Evolutionary conservation across 2,113 vertebrate species (phyloP).

Genomic region (Bungarus multicinctus): DNA sequence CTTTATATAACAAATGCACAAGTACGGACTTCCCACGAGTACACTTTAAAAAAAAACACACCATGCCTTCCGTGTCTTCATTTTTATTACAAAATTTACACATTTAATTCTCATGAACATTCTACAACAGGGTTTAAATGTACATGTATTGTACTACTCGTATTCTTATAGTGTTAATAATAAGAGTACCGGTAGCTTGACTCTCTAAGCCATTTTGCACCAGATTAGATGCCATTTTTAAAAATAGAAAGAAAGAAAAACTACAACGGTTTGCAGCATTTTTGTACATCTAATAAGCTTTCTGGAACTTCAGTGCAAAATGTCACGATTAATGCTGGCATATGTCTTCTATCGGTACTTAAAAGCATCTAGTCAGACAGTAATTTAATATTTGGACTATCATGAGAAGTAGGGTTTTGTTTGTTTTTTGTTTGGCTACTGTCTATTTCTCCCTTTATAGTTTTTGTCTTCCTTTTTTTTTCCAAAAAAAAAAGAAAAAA

Average conservation of each 20-base stretch:
- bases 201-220: slow-evolving; percentile 69
- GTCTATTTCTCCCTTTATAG: neutral
- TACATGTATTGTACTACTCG: slow-evolving; percentile 80
- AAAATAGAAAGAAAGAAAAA: slow-evolving; percentile 31
- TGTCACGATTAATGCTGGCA: slow-evolving; percentile 51
- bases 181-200: slow-evolving; percentile 69
- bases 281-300: slow-evolving; percentile 53
- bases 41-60: neutral
- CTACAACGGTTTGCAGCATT: slow-evolving; percentile 50
- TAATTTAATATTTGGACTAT: slow-evolving; percentile 20
- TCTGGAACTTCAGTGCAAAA: slow-evolving; percentile 54
- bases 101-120: slow-evolving; percentile 73
- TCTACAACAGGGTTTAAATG: slow-evolving; percentile 71
- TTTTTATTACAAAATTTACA: slow-evolving; percentile 77
- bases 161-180: slow-evolving; percentile 76
- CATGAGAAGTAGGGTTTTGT: neutral
- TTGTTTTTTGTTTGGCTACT: slow-evolving; percentile 12
- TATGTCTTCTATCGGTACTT: slow-evolving; percentile 49
- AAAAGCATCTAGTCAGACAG: slow-evolving; percentile 35
- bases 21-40: neutral
- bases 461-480: neutral
- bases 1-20: neutral
- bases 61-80: slow-evolving; percentile 46
- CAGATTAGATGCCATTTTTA: slow-evolving; percentile 77
- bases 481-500: too few relatives aligned